Percentiles rank a stretch among this genome's conserved stretches.
Conservation (phyloP, 2,113 vertebrate genomes). For the Bettongia penicillata region DNA sequence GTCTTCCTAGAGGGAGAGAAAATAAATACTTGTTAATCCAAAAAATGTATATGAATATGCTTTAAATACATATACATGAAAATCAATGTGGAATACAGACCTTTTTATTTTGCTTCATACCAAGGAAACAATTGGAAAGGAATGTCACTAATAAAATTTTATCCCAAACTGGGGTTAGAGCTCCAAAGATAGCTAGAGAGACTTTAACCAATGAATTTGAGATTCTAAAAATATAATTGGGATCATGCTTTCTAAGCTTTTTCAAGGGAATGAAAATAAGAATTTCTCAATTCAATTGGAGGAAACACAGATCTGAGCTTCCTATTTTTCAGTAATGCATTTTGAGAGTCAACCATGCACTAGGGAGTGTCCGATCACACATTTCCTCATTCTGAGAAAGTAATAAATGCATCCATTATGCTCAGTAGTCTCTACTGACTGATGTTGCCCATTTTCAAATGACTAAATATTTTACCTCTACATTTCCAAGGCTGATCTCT, state of each 20-base stretch:
- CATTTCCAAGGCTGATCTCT: not conserved
- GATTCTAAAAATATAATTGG: not conserved
- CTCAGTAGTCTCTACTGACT: conserved; percentile 5
- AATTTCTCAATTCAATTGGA: conserved; percentile 30
- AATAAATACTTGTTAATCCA: not conserved
- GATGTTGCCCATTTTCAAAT: conserved; percentile 11
- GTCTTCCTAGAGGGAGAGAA: not conserved
- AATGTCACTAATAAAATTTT: not conserved
- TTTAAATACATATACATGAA: too few relatives aligned
- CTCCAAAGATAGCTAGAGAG: not conserved
- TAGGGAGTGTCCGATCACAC: not conserved
- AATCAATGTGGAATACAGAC: too few relatives aligned
- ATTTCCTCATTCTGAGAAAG: not conserved
- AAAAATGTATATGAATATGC: not conserved
- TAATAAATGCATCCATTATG: not conserved
- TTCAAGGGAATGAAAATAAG: not conserved
- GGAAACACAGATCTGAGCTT: not conserved
- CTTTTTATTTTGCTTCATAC: conserved; percentile 2
- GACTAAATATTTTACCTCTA: not conserved
- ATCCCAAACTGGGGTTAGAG: not conserved
- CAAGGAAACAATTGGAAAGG: not conserved
- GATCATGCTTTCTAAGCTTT: conserved; percentile 28
- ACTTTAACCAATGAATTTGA: not conserved
- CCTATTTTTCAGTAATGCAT: not conserved
- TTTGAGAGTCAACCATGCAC: not conserved